Base-by-base conservation (phyloP, 2,113 vertebrate species). In the Pipa parva region DNA sequence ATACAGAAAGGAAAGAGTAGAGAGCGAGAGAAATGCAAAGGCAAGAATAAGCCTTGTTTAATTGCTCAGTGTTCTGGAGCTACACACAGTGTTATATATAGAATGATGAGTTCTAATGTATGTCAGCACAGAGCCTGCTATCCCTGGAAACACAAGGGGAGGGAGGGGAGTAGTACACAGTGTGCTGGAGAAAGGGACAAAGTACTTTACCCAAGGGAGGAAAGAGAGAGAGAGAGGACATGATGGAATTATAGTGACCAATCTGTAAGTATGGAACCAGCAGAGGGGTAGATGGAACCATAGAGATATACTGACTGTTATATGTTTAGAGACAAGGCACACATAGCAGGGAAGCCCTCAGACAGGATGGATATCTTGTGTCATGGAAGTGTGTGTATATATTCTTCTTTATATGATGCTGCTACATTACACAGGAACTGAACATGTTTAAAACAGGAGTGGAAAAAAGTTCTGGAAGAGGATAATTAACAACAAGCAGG, bases 31-130 rank as follows among this genome's bases (percentile, higher is more conserved):
- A 39, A 11, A 25, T 58, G 29, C 11, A 26, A n/a, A 58, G 55
- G 55, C 20, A 36, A 36, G 18, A n/a, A 13, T 29, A 45, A 57
- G n/a, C 31, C 52, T n/a, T 15, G 49, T 61, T 46, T 59, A 68
- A 68, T 58, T 37, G 50, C 29, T 22, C 45, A 36, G 9, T 22
- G 45, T 37, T 49, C 25, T 28, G 42, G 55, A 59, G 45, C 65
- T 52, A 60, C 65, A 68, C 56, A 54, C 31, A 31, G 57, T 26
- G 31, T 70, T 70, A 70, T 70, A 61, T 70, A 70, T 70, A 70
- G 66, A 70, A 61, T 31, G 66, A 70, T 70, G 66, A 61, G 46
- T 61, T 45, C 58, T 54, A 61, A 58, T 45, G 49, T 67, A 58
- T 70, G 66, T 61, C 66, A 70, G 48, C 29, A 57, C 66, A 69